Evolutionary conservation across 2,888 invertebrate genomes (phyloP).

Genomic region (Incurvaria masculella): DNA sequence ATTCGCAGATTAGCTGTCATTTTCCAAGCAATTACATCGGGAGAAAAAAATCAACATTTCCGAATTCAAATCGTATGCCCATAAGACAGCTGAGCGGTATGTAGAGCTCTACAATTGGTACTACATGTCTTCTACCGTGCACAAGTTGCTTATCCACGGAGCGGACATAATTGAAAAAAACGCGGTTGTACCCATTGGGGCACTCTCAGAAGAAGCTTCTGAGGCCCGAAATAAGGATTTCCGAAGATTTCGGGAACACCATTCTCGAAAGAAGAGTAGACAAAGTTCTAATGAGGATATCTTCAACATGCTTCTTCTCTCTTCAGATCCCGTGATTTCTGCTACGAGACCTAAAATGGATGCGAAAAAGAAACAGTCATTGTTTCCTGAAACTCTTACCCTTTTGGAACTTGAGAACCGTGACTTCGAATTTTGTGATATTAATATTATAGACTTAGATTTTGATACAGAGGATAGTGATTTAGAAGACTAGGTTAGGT

Average conservation of each 20-base stretch:
- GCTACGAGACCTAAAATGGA: no score
- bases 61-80: neutral
- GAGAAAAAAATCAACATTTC: neutral
- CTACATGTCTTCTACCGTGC: neutral
- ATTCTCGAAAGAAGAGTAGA: slow-evolving; percentile 5
- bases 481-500: no score
- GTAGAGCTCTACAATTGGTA: neutral
- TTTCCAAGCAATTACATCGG: neutral
- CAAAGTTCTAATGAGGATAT: no score
- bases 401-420: no score
- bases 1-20: neutral
- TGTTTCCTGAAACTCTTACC: no score
- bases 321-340: no score
- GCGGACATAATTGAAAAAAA: neutral
- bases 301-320: no score
- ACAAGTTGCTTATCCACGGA: neutral
- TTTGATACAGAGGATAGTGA: no score
- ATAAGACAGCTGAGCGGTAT: neutral
- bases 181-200: neutral
- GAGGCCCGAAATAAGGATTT: neutral
- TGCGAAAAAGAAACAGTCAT: no score
- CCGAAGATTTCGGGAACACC: no score
- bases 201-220: neutral
- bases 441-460: no score
- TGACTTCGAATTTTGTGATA: no score